Evolutionary conservation across 2,797 vertebrate genomes (phyloP), one percentile per base, ranked within the genome.

Genomic region (Hippoglossus hippoglossus): DNA sequence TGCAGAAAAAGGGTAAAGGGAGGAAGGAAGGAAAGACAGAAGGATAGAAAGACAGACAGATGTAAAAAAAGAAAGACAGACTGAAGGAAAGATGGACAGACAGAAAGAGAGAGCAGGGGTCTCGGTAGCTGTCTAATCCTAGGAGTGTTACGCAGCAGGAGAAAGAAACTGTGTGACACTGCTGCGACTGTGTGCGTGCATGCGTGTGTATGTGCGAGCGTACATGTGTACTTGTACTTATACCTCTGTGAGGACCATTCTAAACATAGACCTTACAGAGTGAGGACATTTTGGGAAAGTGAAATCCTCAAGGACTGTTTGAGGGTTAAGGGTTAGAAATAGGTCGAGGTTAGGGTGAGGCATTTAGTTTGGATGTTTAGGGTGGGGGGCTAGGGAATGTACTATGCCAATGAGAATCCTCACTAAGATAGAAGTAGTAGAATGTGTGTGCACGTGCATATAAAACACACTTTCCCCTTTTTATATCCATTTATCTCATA

Each of bases 71-170:
- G 39, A 41, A 41, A 41, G 39, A 41, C 4, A 15, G 39, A 18
- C 15, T 46, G 44, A 46, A 46, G 13, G 44, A 46, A 46, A 46
- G 18, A 15, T 19, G 16, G 16, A 18, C 16, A 41, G 2, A 41
- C 39, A 12, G 39, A 15, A 15, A 70, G 52, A 53, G 44, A 70
- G 68, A 77, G 74, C 56, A 50, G 31, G 67, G 31, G 80, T 82
- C 77, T 82, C 71, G 89, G 84, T 85, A 78, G 82, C 68, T 83
- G 78, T 87, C 75, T 85, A 66, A 78, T 86, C 55, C 12, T 61
- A 64, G 87, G 80, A 87, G 62, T 75, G 63, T 81, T 76, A 15
- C 74, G 67, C 86, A 78, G 84, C 73, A 77, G 73, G 62, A 77
- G 39, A 71, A 61, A 67, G 62, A 79, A 67, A 31, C 28, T 31